Evolutionary conservation across 2,888 invertebrate genomes (phyloP), one percentile per base, ranked within the genome.

Genomic region (Syrphus vitripennis): DNA sequence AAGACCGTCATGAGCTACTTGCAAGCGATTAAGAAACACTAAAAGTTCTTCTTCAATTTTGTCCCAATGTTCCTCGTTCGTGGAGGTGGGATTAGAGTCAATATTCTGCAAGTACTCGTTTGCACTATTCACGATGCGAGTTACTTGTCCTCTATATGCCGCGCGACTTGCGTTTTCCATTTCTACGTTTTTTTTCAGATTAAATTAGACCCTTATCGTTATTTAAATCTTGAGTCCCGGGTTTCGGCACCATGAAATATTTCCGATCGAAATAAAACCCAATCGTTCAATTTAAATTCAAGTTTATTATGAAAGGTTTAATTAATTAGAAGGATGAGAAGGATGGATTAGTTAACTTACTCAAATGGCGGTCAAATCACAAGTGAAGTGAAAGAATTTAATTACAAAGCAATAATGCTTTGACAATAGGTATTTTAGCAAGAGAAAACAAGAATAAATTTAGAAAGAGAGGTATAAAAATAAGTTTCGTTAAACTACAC

Each of bases 241-340:
- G 53, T 53, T 53, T 53, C 53, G 53, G 53, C 53, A 53, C 53
- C 53, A 53, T 53, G 53, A 53, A 53, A 53, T 21, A 48, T n/a
- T n/a, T n/a, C n/a, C n/a, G n/a, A n/a, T n/a, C n/a, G n/a, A n/a
- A n/a, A n/a, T n/a, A n/a, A n/a, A n/a, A n/a, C n/a, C n/a, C n/a
- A n/a, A n/a, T n/a, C n/a, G n/a, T n/a, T n/a, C n/a, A n/a, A n/a
- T n/a, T n/a, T n/a, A n/a, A n/a, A n/a, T n/a, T n/a, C n/a, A n/a
- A n/a, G n/a, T n/a, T n/a, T n/a, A n/a, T n/a, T n/a, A n/a, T n/a
- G n/a, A n/a, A n/a, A n/a, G n/a, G n/a, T n/a, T n/a, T n/a, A n/a
- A n/a, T n/a, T n/a, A n/a, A n/a, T n/a, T n/a, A n/a, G n/a, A n/a
- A n/a, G n/a, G n/a, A n/a, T n/a, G n/a, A n/a, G n/a, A n/a, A n/a